Conservation (phyloP, 2,888 invertebrate genomes). For the Archaeoteleia sp. region DNA sequence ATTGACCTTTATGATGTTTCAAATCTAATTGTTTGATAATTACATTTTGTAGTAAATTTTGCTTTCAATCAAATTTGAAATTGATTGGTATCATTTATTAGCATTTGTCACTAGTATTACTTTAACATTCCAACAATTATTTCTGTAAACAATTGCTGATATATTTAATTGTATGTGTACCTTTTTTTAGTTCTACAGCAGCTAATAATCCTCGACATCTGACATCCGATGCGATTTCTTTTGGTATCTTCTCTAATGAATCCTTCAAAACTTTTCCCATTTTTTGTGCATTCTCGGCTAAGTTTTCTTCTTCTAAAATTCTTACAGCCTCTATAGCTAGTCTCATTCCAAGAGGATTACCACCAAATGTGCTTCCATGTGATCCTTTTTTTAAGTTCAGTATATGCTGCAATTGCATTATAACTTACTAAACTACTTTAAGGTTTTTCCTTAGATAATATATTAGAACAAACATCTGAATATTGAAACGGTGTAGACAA, state of each 20-base stretch:
- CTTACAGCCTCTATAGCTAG: constrained; percentile 85
- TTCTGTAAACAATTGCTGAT: too few species aligned
- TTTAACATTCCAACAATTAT: too few species aligned
- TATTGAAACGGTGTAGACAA: too few species aligned
- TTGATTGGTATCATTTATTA: too few species aligned
- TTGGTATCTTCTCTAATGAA: constrained; percentile 79
- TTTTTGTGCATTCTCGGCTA: constrained; percentile 83
- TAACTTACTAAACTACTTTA: too few species aligned
- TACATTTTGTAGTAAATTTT: too few species aligned
- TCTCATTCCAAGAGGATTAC: constrained; percentile 86
- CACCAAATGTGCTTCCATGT: constrained; percentile 91
- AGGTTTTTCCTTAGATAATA: too few species aligned
- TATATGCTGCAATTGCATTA: constrained; percentile 66
- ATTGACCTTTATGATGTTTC: too few species aligned
- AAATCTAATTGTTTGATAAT: too few species aligned
- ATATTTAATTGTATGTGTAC: constrained; percentile 76
- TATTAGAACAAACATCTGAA: too few species aligned
- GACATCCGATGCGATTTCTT: constrained; percentile 80
- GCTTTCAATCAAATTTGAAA: too few species aligned
- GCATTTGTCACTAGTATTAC: too few species aligned
- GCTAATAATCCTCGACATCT: constrained; percentile 87
- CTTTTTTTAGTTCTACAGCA: constrained; percentile 83
- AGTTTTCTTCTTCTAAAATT: constrained; percentile 84
- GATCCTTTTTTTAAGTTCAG: constrained; percentile 73
- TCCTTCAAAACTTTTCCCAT: constrained; percentile 82